phyloP scores from a whole-genome alignment of 2,888 invertebrate species.

The Pristionchus exspectatus region DNA sequence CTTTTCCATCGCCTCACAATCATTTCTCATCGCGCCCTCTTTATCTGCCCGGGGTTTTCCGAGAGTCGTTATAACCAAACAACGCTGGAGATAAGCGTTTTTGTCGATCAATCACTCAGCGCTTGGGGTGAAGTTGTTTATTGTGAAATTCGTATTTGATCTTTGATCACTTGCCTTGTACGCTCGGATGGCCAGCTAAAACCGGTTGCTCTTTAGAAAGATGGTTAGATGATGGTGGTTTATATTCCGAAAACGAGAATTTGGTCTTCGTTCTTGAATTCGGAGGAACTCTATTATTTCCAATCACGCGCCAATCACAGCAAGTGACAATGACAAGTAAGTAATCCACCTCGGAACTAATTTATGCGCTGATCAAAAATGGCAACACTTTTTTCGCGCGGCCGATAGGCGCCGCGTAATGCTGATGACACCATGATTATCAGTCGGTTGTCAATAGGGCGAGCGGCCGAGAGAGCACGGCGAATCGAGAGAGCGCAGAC shows the following conservation, averaged over 20 bases:
- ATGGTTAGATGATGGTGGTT: no score
- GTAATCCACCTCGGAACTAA: not conserved
- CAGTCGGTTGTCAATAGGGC: slow-evolving; percentile 30
- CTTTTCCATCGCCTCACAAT: not conserved
- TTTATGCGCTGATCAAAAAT: not conserved
- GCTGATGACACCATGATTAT: slow-evolving; percentile 38
- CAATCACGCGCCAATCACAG: no score
- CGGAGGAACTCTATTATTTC: no score
- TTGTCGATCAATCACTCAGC: not conserved
- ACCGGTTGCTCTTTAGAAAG: no score
- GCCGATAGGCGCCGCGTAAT: slow-evolving; percentile 7
- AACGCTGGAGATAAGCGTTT: not conserved
- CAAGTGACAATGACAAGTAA: not conserved
- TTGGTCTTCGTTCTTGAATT: no score
- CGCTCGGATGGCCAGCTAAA: no score
- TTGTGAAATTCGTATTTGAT: not conserved
- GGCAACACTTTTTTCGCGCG: not conserved
- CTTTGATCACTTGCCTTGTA: not conserved
- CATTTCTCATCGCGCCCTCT: not conserved
- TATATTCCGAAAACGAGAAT: no score
- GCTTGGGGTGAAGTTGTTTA: not conserved
- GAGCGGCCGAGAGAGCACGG: not conserved
- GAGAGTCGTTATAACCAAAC: not conserved
- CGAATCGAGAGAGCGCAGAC: not conserved
- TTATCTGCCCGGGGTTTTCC: not conserved